Base-by-base conservation (phyloP, 2,888 invertebrate species). In the Eurytoma adleriae region DNA sequence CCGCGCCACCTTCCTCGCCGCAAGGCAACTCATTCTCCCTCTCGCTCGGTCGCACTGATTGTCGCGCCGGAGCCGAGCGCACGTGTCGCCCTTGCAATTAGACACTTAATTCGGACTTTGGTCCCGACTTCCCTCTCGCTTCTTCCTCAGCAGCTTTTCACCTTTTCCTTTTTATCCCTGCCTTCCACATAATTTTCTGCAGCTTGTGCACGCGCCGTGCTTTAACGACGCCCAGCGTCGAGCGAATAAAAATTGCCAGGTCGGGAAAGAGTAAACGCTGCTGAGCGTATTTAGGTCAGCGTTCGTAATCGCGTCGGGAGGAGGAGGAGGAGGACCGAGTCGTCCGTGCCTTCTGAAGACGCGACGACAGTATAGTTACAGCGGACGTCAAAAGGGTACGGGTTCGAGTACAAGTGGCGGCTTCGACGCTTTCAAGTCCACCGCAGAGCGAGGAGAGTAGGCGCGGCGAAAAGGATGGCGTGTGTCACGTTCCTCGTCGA, bases 41-140 rank as follows among this genome's bases (percentile, higher is more conserved):
- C 68, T 57, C 72, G 10, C 48, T 77, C 83, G 69, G 77, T 71
- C 81, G 83, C 66, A 73, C 50, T 57, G 40, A 40, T 40, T 40
- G 40, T 40, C 73, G 66, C 77, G 5, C 24, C 18, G 61, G 67
- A 74, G 81, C 74, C 84, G 78, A 59, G 72, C 84, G 85, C 86
- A 85, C 86, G 85, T 86, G 86, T 86, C 86, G 86, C 85, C 84
- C 85, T 85, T 84, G 86, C 88, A 88, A 87, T 87, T 87, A 86
- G 85, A 87, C 85, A 84, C 84, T 86, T 86, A 78, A 83, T 81
- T 82, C 82, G 81, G 82, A 82, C 82, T 54, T 54, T 14, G 16
- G 50, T 67, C 52, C 16, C 18, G 64, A 66, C 40, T 52, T 69
- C 56, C 18, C 20, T 18, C 40, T 64, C 50, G 50, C 20, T n/a